These are phyloP conservation scores for Vandiemenella viatica DNA, from an alignment of 2,888 invertebrate species.

Conservation along the genomic window DNA sequence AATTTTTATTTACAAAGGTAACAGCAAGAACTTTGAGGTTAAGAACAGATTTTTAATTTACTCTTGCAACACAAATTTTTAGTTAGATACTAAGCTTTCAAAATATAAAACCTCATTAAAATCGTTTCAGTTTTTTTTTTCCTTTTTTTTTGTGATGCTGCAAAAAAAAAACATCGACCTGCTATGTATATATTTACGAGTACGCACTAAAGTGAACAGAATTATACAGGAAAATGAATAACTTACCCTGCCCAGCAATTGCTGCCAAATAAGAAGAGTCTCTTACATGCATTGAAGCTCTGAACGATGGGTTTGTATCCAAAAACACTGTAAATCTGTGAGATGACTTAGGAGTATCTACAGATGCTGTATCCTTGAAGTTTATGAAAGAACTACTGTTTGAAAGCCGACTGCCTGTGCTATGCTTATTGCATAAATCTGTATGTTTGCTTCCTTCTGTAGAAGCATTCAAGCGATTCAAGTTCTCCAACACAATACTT, in stretches of 20 bases:
- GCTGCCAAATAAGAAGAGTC: conserved; percentile 59
- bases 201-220: too few species aligned
- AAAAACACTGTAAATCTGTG: conserved; percentile 53
- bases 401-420: conserved; percentile 32
- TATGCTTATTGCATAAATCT: neutral
- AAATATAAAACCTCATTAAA: too few species aligned
- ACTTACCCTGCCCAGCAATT: conserved; percentile 48
- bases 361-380: conserved; percentile 31
- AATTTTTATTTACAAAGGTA: too few species aligned
- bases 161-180: conserved; percentile 2
- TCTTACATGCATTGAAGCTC: conserved; percentile 58
- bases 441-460: conserved; percentile 4
- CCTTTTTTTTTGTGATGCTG: neutral
- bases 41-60: too few species aligned
- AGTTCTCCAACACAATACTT: conserved; percentile 72
- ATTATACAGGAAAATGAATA: neutral
- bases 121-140: too few species aligned
- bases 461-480: conserved; percentile 48
- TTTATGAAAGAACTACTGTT: conserved; percentile 42
- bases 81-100: neutral
- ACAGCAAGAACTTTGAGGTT: too few species aligned
- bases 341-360: conserved; percentile 36
- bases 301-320: conserved; percentile 48
- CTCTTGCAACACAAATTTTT: neutral
- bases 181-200: too few species aligned